phyloP scores from a whole-genome alignment of 2,888 invertebrate genomes.

The Neocrepidodera transversa region DNA sequence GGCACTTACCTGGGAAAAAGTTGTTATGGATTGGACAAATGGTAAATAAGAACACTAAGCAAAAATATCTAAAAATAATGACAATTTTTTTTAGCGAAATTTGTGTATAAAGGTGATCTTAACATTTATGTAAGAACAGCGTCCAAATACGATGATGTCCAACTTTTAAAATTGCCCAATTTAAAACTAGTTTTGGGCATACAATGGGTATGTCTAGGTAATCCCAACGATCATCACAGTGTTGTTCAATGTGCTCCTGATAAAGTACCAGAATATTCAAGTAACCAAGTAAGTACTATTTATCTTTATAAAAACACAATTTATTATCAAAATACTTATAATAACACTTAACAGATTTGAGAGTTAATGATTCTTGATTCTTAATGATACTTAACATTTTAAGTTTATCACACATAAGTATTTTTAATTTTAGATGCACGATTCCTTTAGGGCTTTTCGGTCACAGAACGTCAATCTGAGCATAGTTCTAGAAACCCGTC shows the following conservation, averaged over 20 bases:
- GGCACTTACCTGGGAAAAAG: constrained; percentile 94
- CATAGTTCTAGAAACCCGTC: constrained; percentile 79
- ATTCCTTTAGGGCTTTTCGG: constrained; percentile 94
- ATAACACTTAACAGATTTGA: no score
- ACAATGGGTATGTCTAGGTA: constrained; percentile 90
- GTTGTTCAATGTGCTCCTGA: constrained; percentile 96
- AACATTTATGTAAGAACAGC: constrained; percentile 96
- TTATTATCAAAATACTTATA: no score
- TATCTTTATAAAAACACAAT: no score
- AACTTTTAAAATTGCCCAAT: constrained; percentile 89
- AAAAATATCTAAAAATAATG: neutral
- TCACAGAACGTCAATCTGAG: constrained; percentile 84
- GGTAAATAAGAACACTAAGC: constrained; percentile 60
- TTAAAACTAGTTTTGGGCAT: constrained; percentile 83
- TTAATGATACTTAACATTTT: no score
- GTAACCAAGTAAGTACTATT: constrained; percentile 74
- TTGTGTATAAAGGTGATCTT: constrained; percentile 90
- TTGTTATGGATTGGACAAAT: constrained; percentile 96
- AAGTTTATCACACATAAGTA: no score
- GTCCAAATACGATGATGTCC: constrained; percentile 98
- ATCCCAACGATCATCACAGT: constrained; percentile 94
- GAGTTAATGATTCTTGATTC: no score
- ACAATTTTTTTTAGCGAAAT: constrained; percentile 66
- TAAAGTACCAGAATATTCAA: constrained; percentile 94
- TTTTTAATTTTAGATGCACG: constrained; percentile 73